phyloP scores from a whole-genome alignment of 2,113 vertebrate species.

The Sylvilagus bachmani region DNA sequence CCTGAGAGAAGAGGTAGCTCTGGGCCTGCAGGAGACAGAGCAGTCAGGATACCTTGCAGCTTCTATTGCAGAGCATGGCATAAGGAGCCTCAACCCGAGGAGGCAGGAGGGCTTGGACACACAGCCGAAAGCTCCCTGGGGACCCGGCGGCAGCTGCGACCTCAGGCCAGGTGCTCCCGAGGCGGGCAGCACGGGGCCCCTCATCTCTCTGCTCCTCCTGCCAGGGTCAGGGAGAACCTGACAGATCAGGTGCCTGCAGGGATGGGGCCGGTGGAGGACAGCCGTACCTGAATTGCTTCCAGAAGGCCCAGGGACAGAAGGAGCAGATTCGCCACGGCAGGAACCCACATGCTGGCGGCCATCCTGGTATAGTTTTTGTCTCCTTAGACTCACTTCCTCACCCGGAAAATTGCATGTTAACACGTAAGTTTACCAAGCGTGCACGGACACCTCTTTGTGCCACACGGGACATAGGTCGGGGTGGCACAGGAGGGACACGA shows the following conservation, averaged over 20 bases:
- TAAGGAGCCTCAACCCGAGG: not conserved
- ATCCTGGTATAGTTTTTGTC: constrained; percentile 21
- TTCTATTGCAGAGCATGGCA: not conserved
- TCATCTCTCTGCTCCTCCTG: not conserved
- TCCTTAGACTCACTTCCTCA: constrained; percentile 61
- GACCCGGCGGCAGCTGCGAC: not conserved
- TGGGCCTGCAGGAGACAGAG: constrained; percentile 36
- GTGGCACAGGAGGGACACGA: not conserved
- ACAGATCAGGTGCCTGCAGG: not conserved
- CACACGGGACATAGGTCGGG: no score
- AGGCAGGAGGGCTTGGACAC: not conserved
- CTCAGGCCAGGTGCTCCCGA: not conserved
- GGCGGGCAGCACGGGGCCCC: not conserved
- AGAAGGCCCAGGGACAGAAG: constrained; percentile 61
- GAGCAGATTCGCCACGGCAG: constrained; percentile 51
- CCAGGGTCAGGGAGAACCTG: not conserved
- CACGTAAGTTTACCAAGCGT: constrained; percentile 7
- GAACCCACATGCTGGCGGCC: constrained; percentile 53
- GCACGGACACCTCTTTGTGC: no score
- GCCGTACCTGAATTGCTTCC: constrained; percentile 64
- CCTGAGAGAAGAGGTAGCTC: constrained; percentile 50
- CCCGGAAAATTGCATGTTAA: constrained; percentile 70
- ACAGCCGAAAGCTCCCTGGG: not conserved
- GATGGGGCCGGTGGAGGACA: not conserved
- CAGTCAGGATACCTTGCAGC: not conserved